These are phyloP conservation scores for Diarsia rubi DNA, from an alignment of 2,888 invertebrate species.

Conservation along the genomic window DNA sequence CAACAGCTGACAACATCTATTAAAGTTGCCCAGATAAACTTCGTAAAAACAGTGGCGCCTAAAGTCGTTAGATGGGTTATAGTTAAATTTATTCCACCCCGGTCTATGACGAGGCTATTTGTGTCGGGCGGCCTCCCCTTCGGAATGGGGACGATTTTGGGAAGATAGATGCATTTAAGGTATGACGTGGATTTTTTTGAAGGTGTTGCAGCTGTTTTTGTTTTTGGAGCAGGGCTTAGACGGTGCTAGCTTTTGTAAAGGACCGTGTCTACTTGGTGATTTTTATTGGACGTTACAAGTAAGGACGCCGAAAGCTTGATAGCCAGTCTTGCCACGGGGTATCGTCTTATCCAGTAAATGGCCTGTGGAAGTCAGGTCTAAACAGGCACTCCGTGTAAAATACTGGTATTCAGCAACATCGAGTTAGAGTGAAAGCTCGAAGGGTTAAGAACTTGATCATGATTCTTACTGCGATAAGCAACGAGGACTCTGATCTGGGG, in stretches of 20 bases:
- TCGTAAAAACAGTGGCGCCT: conserved; percentile 54
- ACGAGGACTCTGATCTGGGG: too few species aligned
- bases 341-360: neutral
- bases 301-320: neutral
- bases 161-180: conserved; percentile 7
- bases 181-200: neutral
- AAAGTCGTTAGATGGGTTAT: conserved; percentile 47
- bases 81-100: conserved; percentile 57
- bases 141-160: conserved; percentile 11
- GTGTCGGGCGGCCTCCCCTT: conserved; percentile 30
- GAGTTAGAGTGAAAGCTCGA: neutral
- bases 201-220: neutral
- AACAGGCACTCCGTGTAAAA: neutral
- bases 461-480: too few species aligned
- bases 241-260: neutral
- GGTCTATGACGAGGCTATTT: conserved; percentile 52
- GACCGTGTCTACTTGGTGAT: too few species aligned
- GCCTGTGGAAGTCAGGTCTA: neutral
- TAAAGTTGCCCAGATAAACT: conserved; percentile 42
- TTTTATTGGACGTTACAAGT: neutral
- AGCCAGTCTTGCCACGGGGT: neutral
- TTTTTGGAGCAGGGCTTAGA: neutral
- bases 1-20: conserved; percentile 55
- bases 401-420: neutral
- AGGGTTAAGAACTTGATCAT: too few species aligned